Evolutionary conservation across 2,797 vertebrate genomes (phyloP).

Genomic region (Amphiprion clarkii): DNA sequence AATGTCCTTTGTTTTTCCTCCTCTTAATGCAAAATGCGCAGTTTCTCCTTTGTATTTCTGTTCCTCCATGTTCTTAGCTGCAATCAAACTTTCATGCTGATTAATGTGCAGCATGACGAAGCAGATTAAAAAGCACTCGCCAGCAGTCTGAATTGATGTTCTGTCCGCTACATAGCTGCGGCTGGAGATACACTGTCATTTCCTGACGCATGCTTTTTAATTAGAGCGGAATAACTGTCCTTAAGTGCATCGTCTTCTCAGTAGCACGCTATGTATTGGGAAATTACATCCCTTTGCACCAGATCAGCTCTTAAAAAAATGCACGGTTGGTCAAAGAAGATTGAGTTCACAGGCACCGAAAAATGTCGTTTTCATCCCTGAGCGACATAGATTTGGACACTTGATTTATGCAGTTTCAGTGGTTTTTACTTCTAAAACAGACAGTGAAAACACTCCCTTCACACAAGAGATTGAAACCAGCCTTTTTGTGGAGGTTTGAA

Average conservation of each 20-base stretch:
- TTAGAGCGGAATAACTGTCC: conserved; percentile 62
- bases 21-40: background rate
- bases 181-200: conserved; percentile 70
- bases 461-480: background rate
- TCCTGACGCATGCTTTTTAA: conserved; percentile 72
- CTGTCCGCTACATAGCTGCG: conserved; percentile 68
- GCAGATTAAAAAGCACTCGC: conserved; percentile 26
- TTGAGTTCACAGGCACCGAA: conserved; percentile 13
- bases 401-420: conserved; percentile 13
- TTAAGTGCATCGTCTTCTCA: conserved; percentile 38
- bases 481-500: background rate
- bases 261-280: conserved; percentile 23
- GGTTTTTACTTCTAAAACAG: background rate
- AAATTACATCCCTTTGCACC: conserved; percentile 37
- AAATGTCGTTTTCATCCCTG: background rate
- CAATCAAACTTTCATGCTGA: background rate
- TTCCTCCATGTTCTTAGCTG: too few species aligned
- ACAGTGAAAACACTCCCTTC: background rate
- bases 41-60: background rate
- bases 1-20: background rate
- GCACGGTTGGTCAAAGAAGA: background rate
- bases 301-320: conserved; percentile 11
- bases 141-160: conserved; percentile 41
- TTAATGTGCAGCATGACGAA: conserved; percentile 26
- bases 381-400: background rate